Evolutionary conservation across 2,113 vertebrate species (phyloP).

Genomic region (Balaenoptera acutorostrata): DNA sequence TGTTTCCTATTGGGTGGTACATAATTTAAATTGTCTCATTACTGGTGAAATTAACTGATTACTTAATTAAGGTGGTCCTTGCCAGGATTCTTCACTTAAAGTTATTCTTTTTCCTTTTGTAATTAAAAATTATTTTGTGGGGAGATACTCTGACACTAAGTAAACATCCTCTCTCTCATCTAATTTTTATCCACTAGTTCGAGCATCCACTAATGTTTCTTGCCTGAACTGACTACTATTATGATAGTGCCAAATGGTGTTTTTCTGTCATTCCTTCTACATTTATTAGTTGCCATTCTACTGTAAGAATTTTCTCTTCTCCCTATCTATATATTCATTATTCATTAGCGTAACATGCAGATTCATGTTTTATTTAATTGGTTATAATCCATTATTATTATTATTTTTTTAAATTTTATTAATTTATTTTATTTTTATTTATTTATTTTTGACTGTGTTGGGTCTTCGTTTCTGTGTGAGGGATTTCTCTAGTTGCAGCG

Average conservation of each 20-base stretch:
- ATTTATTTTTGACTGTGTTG: no score
- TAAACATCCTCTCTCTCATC: neutral
- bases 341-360: neutral
- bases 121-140: constrained; percentile 5
- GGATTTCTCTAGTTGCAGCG: no score
- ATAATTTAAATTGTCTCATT: constrained; percentile 12
- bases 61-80: neutral
- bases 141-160: neutral
- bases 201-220: neutral
- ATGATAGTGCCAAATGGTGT: neutral
- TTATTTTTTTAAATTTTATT: no score
- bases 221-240: neutral
- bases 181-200: neutral
- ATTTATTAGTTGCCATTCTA: neutral
- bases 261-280: neutral
- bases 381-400: neutral
- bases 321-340: neutral
- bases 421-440: no score
- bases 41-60: neutral
- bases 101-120: neutral
- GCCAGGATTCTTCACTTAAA: neutral
- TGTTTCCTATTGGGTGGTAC: neutral
- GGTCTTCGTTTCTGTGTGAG: no score
- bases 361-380: neutral
- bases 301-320: neutral